phyloP scores from a whole-genome alignment of 2,888 invertebrate species.

The Iphiclides podalirius region DNA sequence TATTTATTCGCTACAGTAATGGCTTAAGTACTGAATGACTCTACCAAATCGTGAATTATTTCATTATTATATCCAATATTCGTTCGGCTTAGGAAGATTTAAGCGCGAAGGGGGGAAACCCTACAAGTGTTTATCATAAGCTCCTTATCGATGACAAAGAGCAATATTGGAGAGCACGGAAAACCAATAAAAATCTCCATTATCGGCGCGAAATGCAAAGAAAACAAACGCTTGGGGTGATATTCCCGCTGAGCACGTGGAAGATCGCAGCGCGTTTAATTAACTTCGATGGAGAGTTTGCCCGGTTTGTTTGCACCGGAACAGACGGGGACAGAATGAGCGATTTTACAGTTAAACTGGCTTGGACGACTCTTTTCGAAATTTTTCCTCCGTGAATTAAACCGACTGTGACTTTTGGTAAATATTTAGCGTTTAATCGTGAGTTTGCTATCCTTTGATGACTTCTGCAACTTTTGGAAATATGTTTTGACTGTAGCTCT shows the following conservation, averaged over 20 bases:
- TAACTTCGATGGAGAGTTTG: conserved; percentile 26
- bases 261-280: conserved; percentile 37
- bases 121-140: conserved; percentile 27
- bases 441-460: too few species aligned
- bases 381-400: too few species aligned
- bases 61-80: too few species aligned
- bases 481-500: too few species aligned
- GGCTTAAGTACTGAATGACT: too few species aligned
- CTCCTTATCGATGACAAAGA: conserved; percentile 57
- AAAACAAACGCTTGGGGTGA: conserved; percentile 47
- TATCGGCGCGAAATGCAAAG: conserved; percentile 48
- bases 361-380: too few species aligned
- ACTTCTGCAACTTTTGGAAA: too few species aligned
- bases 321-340: not conserved
- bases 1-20: too few species aligned
- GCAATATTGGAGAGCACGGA: conserved; percentile 58
- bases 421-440: too few species aligned
- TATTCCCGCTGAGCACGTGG: conserved; percentile 47
- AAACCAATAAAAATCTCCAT: conserved; percentile 63
- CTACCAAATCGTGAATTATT: too few species aligned
- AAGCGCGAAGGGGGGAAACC: conserved; percentile 35
- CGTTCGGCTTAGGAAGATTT: too few species aligned
- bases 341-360: not conserved
- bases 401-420: too few species aligned
- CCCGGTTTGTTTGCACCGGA: not conserved